phyloP scores from a whole-genome alignment of 2,888 invertebrate species.

The Diaperis boleti region DNA sequence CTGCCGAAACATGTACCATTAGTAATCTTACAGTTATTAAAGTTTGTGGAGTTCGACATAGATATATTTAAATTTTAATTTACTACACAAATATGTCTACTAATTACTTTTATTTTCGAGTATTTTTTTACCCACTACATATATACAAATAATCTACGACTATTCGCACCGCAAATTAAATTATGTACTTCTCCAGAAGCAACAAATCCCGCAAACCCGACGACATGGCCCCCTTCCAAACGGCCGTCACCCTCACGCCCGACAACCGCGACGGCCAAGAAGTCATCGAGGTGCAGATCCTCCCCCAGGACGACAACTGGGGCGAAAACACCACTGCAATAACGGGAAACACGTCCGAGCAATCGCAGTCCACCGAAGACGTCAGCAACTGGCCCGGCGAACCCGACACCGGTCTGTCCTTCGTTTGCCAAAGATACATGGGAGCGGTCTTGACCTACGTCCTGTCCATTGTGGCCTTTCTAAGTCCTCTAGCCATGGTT shows the following conservation, averaged over 20 bases:
- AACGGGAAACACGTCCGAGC: slow-evolving; percentile 96
- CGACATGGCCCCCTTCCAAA: slow-evolving; percentile 89
- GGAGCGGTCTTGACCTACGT: slow-evolving; percentile 84
- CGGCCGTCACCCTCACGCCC: slow-evolving; percentile 84
- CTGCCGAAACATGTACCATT: too few species aligned
- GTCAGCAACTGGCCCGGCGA: slow-evolving; percentile 85
- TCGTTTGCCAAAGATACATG: slow-evolving; percentile 85
- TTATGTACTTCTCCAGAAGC: slow-evolving; percentile 66
- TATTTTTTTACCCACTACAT: too few species aligned
- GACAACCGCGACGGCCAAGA: slow-evolving; percentile 88
- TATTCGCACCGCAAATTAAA: not conserved
- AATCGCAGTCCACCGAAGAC: slow-evolving; percentile 94
- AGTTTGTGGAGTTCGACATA: too few species aligned
- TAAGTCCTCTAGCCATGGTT: slow-evolving; percentile 96
- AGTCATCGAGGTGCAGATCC: slow-evolving; percentile 95
- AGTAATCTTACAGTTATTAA: too few species aligned
- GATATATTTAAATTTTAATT: too few species aligned
- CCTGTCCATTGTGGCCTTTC: slow-evolving; percentile 85
- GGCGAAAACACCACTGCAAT: slow-evolving; percentile 98
- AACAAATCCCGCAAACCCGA: slow-evolving; percentile 74
- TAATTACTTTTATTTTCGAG: too few species aligned
- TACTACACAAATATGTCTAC: too few species aligned
- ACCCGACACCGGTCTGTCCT: slow-evolving; percentile 78
- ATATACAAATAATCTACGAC: too few species aligned
- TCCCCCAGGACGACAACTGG: slow-evolving; percentile 98